Conservation (phyloP, 2,888 invertebrate genomes). For the Lepidocyrtinus sp. region DNA sequence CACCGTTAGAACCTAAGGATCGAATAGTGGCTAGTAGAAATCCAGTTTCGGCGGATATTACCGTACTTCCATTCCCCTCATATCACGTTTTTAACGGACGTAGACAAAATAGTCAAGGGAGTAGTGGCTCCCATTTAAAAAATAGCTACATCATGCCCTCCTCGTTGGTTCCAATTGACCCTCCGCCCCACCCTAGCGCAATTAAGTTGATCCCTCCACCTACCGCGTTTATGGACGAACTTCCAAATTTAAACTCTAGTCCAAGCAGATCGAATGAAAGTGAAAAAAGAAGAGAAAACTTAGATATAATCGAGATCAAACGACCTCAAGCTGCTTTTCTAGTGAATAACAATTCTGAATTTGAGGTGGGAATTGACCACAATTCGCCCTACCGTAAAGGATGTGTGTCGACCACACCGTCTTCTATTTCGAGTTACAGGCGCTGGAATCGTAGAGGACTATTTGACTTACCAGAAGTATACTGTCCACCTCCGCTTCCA, state of each 20-base stretch:
- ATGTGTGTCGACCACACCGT: neutral
- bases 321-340: conserved; percentile 16
- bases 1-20: conserved; percentile 36
- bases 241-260: neutral
- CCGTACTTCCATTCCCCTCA: conserved; percentile 15
- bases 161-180: neutral
- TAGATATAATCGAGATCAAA: conserved; percentile 39
- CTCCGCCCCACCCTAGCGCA: neutral
- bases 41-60: conserved; percentile 12
- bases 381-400: neutral
- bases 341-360: conserved; percentile 19
- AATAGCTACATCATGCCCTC: conserved; percentile 40
- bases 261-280: neutral
- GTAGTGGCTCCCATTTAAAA: neutral
- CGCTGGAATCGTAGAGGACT: conserved; percentile 20
- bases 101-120: neutral
- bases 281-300: neutral
- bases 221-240: conserved; percentile 31
- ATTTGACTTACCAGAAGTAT: conserved; percentile 42
- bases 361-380: neutral
- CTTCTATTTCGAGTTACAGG: neutral
- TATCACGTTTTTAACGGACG: neutral
- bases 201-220: conserved; percentile 31
- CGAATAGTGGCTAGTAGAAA: conserved; percentile 12
- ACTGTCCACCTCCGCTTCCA: conserved; percentile 44